These are phyloP conservation scores for Tuberolachnus salignus DNA, from an alignment of 2,888 invertebrate genomes.

Conservation along the genomic window DNA sequence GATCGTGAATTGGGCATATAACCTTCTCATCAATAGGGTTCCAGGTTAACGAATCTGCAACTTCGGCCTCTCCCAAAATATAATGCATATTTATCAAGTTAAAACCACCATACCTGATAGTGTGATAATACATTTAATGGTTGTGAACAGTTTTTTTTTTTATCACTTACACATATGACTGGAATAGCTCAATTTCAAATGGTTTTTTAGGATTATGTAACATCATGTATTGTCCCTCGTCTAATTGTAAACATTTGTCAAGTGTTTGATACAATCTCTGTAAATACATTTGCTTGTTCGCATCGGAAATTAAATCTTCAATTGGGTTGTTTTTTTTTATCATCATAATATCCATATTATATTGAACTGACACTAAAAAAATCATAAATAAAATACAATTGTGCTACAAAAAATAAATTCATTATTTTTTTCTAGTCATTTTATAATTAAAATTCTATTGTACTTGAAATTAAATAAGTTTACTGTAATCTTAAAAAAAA, in stretches of 20 bases:
- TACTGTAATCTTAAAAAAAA: too few species aligned
- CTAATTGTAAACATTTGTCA: constrained; percentile 28
- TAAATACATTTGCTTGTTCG: constrained; percentile 9
- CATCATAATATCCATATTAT: constrained; percentile 47
- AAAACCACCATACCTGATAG: constrained; percentile 43
- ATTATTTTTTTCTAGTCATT: too few species aligned
- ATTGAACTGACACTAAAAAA: constrained; percentile 39
- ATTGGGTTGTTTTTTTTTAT: background rate
- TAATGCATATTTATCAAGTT: constrained; percentile 48
- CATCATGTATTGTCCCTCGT: constrained; percentile 34
- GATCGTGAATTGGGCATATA: constrained; percentile 41
- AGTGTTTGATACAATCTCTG: constrained; percentile 27
- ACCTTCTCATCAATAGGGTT: constrained; percentile 16
- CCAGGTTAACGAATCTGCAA: constrained; percentile 38
- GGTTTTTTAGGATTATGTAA: constrained; percentile 51
- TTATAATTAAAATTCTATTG: too few species aligned
- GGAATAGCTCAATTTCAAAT: constrained; percentile 32
- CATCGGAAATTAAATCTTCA: background rate
- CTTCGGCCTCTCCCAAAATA: constrained; percentile 30
- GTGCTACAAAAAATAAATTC: background rate
- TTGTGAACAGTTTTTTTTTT: background rate
- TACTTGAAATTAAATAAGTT: too few species aligned
- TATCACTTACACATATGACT: constrained; percentile 5
- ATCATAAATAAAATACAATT: background rate
- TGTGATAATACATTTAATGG: background rate